These are phyloP conservation scores for Drosophila tripunctata DNA, from an alignment of 2,888 invertebrate species.

Conservation along the genomic window DNA sequence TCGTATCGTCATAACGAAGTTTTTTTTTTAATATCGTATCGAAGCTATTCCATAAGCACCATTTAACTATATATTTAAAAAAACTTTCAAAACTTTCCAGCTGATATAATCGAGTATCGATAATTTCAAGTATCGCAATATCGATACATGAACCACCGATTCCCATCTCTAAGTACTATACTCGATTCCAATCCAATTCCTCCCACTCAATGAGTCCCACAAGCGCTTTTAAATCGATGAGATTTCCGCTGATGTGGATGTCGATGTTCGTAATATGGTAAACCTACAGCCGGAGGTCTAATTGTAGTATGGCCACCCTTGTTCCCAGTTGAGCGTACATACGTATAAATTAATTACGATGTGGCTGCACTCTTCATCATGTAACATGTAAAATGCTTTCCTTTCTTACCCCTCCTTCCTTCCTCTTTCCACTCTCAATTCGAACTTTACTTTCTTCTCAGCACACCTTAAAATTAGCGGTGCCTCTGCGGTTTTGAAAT, in stretches of 20 bases:
- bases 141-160: too few relatives aligned
- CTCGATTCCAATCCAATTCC: not conserved
- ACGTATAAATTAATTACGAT: slow-evolving; percentile 55
- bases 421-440: too few relatives aligned
- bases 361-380: slow-evolving; percentile 31
- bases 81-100: too few relatives aligned
- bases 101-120: too few relatives aligned
- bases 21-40: too few relatives aligned
- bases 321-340: slow-evolving; percentile 9
- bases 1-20: too few relatives aligned
- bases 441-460: not conserved
- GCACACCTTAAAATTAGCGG: slow-evolving; percentile 40
- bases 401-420: not conserved
- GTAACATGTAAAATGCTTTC: slow-evolving; percentile 17
- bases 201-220: slow-evolving; percentile 6
- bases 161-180: not conserved
- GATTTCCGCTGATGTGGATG: slow-evolving; percentile 19
- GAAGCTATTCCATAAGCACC: too few relatives aligned
- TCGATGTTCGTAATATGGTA: not conserved
- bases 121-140: too few relatives aligned
- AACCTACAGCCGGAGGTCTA: not conserved
- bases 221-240: slow-evolving; percentile 48
- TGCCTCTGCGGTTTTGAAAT: slow-evolving; percentile 2
- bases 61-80: too few relatives aligned
- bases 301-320: too few relatives aligned